Percentiles rank a stretch among this genome's conserved stretches.
Conservation (phyloP, 1,140 invertebrate genomes). For the Nephila pilipes region DNA sequence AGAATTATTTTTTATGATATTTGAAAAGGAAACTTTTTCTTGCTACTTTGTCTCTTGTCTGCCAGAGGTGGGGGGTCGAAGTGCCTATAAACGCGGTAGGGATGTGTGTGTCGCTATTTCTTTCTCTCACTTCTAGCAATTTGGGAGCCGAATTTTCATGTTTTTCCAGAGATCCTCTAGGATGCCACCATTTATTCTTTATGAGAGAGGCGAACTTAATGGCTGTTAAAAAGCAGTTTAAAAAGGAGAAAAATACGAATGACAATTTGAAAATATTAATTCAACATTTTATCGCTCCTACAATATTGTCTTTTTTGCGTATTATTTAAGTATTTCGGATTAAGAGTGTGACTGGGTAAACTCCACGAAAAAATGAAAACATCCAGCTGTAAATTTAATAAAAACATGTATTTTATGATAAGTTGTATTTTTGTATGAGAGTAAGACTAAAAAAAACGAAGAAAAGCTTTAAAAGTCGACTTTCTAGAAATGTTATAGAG, state of each 20-base stretch:
- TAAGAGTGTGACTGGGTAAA: too few species aligned
- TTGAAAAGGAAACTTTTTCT: slow-evolving; percentile 61
- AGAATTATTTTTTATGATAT: slow-evolving; percentile 70
- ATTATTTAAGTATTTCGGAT: too few species aligned
- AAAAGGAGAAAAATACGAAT: background rate
- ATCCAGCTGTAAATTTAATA: too few species aligned
- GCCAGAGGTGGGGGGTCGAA: background rate
- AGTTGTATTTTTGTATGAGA: too few species aligned
- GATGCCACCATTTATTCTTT: slow-evolving; percentile 40
- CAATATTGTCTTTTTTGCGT: background rate
- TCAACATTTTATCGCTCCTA: background rate
- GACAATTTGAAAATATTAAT: slow-evolving; percentile 3
- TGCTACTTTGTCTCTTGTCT: slow-evolving; percentile 18
- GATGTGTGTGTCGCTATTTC: slow-evolving; percentile 23
- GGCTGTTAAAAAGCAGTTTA: slow-evolving; percentile 26
- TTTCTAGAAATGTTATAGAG: too few species aligned
- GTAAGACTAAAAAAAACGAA: too few species aligned
- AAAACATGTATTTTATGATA: too few species aligned
- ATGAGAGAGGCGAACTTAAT: slow-evolving; percentile 27
- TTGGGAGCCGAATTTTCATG: slow-evolving; percentile 37
- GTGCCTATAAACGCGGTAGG: slow-evolving; percentile 24
- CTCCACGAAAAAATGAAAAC: too few species aligned
- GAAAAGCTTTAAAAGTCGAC: too few species aligned
- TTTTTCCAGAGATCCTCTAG: background rate
- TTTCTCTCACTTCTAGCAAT: slow-evolving; percentile 28